Percentiles rank a stretch among this genome's conserved stretches.
Evolutionary conservation across 2,797 vertebrate genomes (phyloP).

Genomic region (Darevskia mixta): DNA sequence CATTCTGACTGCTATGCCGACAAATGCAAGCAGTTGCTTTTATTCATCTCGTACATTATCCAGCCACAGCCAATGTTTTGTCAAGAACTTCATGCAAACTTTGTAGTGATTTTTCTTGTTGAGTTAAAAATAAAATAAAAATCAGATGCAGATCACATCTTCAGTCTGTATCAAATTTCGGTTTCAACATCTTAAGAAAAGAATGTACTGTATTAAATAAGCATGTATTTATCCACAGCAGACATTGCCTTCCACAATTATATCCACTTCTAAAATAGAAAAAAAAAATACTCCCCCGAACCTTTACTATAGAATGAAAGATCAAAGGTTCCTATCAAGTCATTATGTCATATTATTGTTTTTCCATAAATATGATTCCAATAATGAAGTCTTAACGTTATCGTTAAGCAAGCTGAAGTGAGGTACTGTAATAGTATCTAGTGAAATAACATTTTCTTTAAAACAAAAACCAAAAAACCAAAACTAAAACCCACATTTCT

Average conservation of each 20-base stretch:
- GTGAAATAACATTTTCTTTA: conserved; percentile 8
- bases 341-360: conserved; percentile 60
- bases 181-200: conserved; percentile 35
- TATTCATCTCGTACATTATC: background rate
- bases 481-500: conserved; percentile 10
- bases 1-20: background rate
- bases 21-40: background rate
- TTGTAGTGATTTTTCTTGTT: conserved; percentile 4
- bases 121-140: background rate
- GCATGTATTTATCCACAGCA: conserved; percentile 34
- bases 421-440: conserved; percentile 31
- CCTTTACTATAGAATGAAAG: conserved; percentile 54
- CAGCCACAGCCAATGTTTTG: background rate
- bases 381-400: conserved; percentile 62
- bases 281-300: background rate
- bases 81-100: conserved; percentile 16
- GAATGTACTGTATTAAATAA: conserved; percentile 31
- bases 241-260: conserved; percentile 51
- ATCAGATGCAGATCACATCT: background rate
- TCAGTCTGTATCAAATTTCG: conserved; percentile 54
- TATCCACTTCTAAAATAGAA: conserved; percentile 62
- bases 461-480: background rate
- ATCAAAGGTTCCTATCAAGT: conserved; percentile 58
- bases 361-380: conserved; percentile 64
- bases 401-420: conserved; percentile 47